Conservation (phyloP, 2,113 vertebrate genomes). For the Archilochus colubris region DNA sequence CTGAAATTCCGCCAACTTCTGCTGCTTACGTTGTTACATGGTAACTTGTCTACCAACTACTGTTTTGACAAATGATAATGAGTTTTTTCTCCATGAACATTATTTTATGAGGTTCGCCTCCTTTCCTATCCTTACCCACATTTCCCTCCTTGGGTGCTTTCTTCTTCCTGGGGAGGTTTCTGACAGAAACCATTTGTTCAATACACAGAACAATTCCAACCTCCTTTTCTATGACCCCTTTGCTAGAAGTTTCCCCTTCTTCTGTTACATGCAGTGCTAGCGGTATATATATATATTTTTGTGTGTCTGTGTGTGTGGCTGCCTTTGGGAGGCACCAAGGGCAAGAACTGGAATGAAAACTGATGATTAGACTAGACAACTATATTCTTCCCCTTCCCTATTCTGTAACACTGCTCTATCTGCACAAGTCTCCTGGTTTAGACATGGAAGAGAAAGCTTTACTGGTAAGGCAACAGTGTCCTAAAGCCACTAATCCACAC, state of each 20-base stretch:
- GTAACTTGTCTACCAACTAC: background rate
- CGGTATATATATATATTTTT: background rate
- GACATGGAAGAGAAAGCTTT: background rate
- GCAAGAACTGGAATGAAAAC: background rate
- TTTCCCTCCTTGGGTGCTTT: background rate
- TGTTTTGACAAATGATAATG: background rate
- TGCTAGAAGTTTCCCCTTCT: background rate
- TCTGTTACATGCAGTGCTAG: background rate
- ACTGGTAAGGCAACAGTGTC: background rate
- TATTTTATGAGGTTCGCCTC: background rate
- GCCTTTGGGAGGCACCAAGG: background rate
- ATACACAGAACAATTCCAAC: background rate
- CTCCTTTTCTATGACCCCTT: background rate
- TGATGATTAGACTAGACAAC: background rate
- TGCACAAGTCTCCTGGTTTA: background rate
- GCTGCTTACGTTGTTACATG: background rate
- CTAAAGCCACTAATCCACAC: background rate
- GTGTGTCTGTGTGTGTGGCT: background rate
- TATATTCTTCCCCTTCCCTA: background rate
- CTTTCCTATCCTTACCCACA: background rate
- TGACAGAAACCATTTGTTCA: background rate
- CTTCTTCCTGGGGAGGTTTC: background rate
- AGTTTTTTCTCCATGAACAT: background rate
- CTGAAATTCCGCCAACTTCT: slow-evolving; percentile 21
- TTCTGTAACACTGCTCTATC: background rate